Evolutionary conservation across 2,113 vertebrate genomes (phyloP), one percentile per base, ranked within the genome.

Genomic region (Synodontis membranacea): DNA sequence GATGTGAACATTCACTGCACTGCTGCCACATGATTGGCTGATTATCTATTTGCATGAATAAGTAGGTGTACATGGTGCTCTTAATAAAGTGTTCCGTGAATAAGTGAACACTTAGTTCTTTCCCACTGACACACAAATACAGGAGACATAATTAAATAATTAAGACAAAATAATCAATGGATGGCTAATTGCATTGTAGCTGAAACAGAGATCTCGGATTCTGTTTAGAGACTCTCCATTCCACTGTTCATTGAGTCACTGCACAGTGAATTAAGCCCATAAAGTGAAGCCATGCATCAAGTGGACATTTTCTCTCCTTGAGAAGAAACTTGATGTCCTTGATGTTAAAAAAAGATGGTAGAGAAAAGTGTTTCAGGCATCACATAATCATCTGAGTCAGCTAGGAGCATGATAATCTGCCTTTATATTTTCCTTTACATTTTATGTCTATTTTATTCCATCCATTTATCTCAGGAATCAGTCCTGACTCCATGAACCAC

Each of bases 271-370:
- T 79, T 50, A 85, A 42, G 31, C 34, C 23, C 42, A 79, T 34
- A 50, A 42, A 85, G 48, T 52, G 44, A 85, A 85, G 58, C 42
- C 31, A 39, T 42, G 46, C 84, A 39, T 80, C 46, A 68, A 80
- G 31, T 42, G 34, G 75, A 50, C 46, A 80, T 68, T 86, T 78
- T 80, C 75, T 54, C 46, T 80, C 25, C 75, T 68, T 80, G 17
- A 50, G 48, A 64, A 80, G 39, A 58, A 58, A 74, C 52, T 7
- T 83, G 58, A 68, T 68, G 34, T 42, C 34, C 44, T 64, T 78
- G 28, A 28, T 2, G 15, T 80, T 66, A 80, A 68, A 52, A 68
- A 52, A 31, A 80, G 6, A 85, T 42, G 44, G 25, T 8, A 64
- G 44, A 8, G 31, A 52, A 85, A 80, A 28, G 56, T 21, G 21